Conservation (phyloP, 2,888 invertebrate genomes). For the Cephonodes hylas region DNA sequence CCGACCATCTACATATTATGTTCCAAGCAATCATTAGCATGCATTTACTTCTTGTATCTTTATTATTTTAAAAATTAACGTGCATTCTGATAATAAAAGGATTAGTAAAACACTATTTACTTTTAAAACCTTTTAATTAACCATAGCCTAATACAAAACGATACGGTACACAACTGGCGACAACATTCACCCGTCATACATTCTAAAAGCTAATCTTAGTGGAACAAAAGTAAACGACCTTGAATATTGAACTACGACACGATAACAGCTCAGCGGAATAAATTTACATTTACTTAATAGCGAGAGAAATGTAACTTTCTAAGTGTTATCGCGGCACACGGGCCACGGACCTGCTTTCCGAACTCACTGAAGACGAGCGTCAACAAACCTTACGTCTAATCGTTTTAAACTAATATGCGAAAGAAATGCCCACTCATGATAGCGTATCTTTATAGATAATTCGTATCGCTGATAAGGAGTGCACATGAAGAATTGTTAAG, state of each 20-base stretch:
- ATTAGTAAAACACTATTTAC: not conserved
- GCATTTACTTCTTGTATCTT: too few species aligned
- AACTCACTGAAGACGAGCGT: constrained; percentile 9
- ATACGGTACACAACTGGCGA: not conserved
- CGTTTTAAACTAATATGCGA: constrained; percentile 1
- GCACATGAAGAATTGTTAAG: not conserved
- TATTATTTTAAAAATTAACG: too few species aligned
- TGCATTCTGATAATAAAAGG: too few species aligned
- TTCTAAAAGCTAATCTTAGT: constrained; percentile 3
- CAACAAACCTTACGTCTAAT: constrained; percentile 8
- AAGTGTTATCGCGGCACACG: constrained; percentile 40
- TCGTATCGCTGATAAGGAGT: constrained; percentile 2
- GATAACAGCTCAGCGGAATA: constrained; percentile 38
- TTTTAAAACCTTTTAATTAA: not conserved
- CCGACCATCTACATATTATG: too few species aligned
- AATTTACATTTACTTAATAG: constrained; percentile 58
- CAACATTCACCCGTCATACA: not conserved
- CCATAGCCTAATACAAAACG: not conserved
- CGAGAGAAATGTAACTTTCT: constrained; percentile 66
- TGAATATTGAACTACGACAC: constrained; percentile 56
- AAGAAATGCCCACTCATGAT: constrained; percentile 5
- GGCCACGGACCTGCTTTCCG: constrained; percentile 28
- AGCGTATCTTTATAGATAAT: not conserved
- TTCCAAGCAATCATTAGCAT: too few species aligned
- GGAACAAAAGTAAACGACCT: constrained; percentile 45